These are phyloP conservation scores for Brachyrhaphis roseni DNA, from an alignment of 2,797 vertebrate genomes.

Conservation along the genomic window DNA sequence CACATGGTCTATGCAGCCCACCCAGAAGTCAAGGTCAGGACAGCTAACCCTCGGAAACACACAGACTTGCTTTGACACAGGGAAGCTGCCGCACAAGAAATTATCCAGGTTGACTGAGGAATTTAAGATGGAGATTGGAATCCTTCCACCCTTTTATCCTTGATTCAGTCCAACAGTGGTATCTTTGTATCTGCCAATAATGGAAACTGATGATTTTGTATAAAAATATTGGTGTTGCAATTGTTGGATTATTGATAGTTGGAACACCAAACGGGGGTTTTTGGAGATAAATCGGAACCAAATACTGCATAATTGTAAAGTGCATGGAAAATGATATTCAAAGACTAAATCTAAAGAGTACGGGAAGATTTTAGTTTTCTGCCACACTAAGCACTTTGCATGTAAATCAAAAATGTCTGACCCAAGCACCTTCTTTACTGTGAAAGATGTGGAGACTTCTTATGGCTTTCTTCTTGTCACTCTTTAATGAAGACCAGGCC, in stretches of 20 bases:
- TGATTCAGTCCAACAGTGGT: constrained; percentile 4
- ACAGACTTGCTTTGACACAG: constrained; percentile 11
- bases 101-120: constrained; percentile 32
- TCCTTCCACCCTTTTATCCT: constrained; percentile 22
- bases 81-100: constrained; percentile 14
- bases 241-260: neutral
- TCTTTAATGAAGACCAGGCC: neutral
- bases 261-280: neutral
- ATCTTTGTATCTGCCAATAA: neutral
- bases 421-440: neutral
- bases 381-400: neutral
- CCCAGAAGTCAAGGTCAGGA: constrained; percentile 72
- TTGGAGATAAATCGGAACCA: neutral
- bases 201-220: neutral
- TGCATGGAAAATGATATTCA: neutral
- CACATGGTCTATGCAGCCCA: constrained; percentile 68
- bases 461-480: neutral
- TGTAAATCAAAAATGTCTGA: neutral
- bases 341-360: neutral
- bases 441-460: neutral
- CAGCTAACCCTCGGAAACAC: constrained; percentile 52
- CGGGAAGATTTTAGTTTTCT: neutral
- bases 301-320: neutral
- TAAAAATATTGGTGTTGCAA: neutral
- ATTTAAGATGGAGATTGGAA: constrained; percentile 25